Evolutionary conservation across 1,140 invertebrate genomes (phyloP).

Genomic region (Phenacoccus solenopsis): DNA sequence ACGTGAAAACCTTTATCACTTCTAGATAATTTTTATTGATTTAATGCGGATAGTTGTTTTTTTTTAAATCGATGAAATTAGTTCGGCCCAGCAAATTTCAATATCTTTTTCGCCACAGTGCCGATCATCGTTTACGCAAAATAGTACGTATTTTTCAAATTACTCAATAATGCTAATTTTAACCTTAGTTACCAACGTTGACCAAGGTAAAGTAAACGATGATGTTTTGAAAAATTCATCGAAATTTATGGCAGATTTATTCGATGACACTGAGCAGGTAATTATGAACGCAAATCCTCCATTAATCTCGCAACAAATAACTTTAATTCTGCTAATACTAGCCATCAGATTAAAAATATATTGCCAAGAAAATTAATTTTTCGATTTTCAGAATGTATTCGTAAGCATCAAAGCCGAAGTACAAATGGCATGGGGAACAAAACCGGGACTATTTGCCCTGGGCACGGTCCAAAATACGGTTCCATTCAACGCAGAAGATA

Average conservation of each 20-base stretch:
- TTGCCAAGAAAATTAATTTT: not conserved
- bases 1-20: not conserved
- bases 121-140: too few relatives aligned
- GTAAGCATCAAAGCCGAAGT: slow-evolving; percentile 7
- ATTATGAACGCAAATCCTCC: too few relatives aligned
- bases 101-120: too few relatives aligned
- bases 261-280: not conserved
- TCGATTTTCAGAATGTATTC: not conserved
- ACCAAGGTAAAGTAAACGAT: not conserved
- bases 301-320: too few relatives aligned
- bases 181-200: not conserved
- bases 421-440: not conserved
- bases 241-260: not conserved
- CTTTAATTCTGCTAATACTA: not conserved
- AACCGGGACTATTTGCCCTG: not conserved
- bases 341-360: not conserved
- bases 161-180: slow-evolving; percentile 4
- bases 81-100: too few relatives aligned
- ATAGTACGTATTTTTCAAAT: too few relatives aligned
- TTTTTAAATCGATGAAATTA: too few relatives aligned
- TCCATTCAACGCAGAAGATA: not conserved
- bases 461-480: not conserved
- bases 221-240: not conserved
- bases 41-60: too few relatives aligned
- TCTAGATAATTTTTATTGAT: not conserved